Evolutionary conservation across 2,797 vertebrate species (phyloP).

Genomic region (Melopsittacus undulatus): DNA sequence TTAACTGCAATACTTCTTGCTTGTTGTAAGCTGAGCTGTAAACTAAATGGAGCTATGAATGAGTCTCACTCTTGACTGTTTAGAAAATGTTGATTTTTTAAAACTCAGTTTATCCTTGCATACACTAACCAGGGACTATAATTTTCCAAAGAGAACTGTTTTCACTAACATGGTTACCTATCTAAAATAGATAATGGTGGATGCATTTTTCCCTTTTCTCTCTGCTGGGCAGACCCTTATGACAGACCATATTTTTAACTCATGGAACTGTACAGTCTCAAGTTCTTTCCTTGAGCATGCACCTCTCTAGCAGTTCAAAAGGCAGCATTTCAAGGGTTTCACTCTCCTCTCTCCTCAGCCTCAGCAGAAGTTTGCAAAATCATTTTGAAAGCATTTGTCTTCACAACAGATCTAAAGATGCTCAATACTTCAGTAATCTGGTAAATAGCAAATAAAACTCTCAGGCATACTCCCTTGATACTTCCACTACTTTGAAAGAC

Average conservation of each 20-base stretch:
- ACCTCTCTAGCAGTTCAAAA: slow-evolving; percentile 2
- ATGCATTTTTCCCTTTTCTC: background rate
- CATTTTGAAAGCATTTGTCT: slow-evolving; percentile 51
- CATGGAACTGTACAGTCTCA: background rate
- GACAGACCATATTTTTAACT: background rate
- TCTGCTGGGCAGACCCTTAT: background rate
- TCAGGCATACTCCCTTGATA: slow-evolving; percentile 38
- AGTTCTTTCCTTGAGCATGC: background rate
- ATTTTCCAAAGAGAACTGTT: background rate
- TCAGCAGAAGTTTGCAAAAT: slow-evolving; percentile 47
- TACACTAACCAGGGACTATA: background rate
- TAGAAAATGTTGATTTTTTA: background rate
- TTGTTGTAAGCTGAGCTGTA: background rate
- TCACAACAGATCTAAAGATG: slow-evolving; percentile 45
- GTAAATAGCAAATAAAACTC: slow-evolving; percentile 63
- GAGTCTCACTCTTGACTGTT: background rate
- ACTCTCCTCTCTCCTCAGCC: slow-evolving; percentile 5
- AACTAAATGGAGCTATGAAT: background rate
- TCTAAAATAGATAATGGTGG: background rate
- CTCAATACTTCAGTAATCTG: slow-evolving; percentile 44
- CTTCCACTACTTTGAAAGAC: slow-evolving; percentile 66
- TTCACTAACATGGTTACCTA: background rate
- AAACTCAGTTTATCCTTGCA: background rate
- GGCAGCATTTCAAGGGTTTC: slow-evolving; percentile 38
- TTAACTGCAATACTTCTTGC: background rate